Evolutionary conservation across 2,797 vertebrate species (phyloP), one percentile per base, ranked within the genome.

Genomic region (Hypotaenidia philippensis): DNA sequence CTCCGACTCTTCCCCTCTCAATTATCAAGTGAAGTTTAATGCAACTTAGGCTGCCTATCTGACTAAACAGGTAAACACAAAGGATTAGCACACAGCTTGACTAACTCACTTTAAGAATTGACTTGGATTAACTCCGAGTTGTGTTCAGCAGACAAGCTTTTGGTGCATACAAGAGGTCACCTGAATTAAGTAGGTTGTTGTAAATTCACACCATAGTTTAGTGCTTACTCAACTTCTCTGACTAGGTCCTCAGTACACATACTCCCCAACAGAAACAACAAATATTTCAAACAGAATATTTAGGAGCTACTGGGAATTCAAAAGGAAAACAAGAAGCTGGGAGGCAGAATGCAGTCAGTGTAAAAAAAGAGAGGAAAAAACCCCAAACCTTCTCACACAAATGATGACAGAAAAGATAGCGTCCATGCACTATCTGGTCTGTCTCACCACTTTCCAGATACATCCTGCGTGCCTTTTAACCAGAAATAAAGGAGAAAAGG

Each of bases 1-100:
- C 49, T 91, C 19, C 0, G 0, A 75, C 19, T 13, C 71, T 77
- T 80, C 69, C 40, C 10, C 25, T 75, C 66, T 86, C 69, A 93
- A 80, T 68, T 80, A 85, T 47, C 65, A 44, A 87, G 77, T 36
- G n/a, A 83, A 55, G 50, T 93, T 87, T 76, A 92, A 57, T 34
- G 40, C 14, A 75, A 63, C 26, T 80, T 60, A 45, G 45, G 52
- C 13, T 64, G 84, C 40, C 45, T 93, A 57, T 87, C 91, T 89
- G 75, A 85, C 70, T 45, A 83, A 63, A n/a, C 60, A 94, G 79
- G 84, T 93, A 96, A 95, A 96, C 81, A 93, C 17, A 70, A 32
- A 80, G 31, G 68, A 92, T 95, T 89, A 96, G 47, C 41, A 78
- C 5, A 1, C 61, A 93, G 79, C 66, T 91, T 93, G 76, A 83